Conservation (phyloP, 1,140 invertebrate genomes). For the Nephotettix cincticeps region DNA sequence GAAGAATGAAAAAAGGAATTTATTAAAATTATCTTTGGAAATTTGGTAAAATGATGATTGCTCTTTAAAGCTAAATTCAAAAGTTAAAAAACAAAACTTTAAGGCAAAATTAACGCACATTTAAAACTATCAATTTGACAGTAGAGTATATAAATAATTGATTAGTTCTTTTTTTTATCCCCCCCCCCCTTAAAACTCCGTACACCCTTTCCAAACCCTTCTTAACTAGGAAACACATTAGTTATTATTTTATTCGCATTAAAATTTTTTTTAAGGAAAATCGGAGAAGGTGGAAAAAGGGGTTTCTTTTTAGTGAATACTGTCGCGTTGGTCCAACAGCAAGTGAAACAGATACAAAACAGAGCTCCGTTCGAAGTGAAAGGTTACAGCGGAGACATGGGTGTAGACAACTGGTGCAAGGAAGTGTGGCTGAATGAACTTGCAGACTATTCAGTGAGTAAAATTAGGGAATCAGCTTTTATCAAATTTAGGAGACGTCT, state of each 20-base stretch:
- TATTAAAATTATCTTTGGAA: too few species aligned
- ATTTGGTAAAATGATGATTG: too few species aligned
- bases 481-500: too few species aligned
- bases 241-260: neutral
- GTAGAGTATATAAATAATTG: neutral
- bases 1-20: too few species aligned
- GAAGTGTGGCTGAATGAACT: constrained; percentile 66
- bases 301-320: constrained; percentile 77
- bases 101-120: too few species aligned
- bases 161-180: neutral
- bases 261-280: constrained; percentile 52
- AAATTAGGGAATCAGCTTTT: too few species aligned
- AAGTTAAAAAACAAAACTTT: too few species aligned
- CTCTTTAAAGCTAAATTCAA: too few species aligned
- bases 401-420: constrained; percentile 68
- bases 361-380: constrained; percentile 57
- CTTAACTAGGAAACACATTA: neutral
- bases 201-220: neutral
- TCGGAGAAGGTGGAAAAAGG: constrained; percentile 64
- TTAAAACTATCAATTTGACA: too few species aligned
- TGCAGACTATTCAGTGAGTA: constrained; percentile 55
- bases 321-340: constrained; percentile 77
- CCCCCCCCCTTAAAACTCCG: neutral
- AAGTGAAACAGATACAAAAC: constrained; percentile 62
- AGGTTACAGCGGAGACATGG: constrained; percentile 53